Evolutionary conservation across 53 echinoderm and acorn worm genomes (phyloP).

Genomic region (Antedon mediterranea): DNA sequence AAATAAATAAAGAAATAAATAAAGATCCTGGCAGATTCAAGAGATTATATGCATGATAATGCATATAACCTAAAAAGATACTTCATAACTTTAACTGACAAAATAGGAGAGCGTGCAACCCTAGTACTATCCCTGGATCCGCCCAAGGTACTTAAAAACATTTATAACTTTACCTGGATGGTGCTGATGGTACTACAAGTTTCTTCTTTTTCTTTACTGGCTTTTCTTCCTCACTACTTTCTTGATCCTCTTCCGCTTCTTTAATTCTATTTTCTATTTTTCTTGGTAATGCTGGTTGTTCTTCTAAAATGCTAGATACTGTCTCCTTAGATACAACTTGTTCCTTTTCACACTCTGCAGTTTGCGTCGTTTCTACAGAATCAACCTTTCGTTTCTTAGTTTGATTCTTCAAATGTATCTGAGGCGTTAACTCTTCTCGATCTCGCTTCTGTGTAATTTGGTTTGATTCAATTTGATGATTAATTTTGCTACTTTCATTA

Average conservation of each 20-base stretch:
- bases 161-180: background rate
- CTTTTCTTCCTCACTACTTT: constrained; percentile 1
- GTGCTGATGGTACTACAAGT: background rate
- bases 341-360: background rate
- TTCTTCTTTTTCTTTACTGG: constrained; percentile 10
- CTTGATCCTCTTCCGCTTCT: background rate
- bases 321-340: background rate
- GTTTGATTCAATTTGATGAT: background rate
- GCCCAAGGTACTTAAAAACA: background rate
- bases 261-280: background rate
- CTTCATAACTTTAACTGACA: no score
- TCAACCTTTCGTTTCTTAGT: background rate
- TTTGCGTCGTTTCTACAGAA: background rate
- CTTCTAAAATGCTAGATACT: background rate
- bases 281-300: background rate
- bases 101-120: no score
- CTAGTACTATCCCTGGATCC: background rate
- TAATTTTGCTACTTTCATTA: background rate
- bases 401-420: background rate
- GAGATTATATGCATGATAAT: no score
- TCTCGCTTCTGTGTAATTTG: background rate
- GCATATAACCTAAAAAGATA: no score
- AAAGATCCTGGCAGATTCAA: no score
- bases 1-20: no score
- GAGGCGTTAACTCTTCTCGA: background rate